phyloP scores from a whole-genome alignment of 2,888 invertebrate species.

The Meteorus cinctellus region DNA sequence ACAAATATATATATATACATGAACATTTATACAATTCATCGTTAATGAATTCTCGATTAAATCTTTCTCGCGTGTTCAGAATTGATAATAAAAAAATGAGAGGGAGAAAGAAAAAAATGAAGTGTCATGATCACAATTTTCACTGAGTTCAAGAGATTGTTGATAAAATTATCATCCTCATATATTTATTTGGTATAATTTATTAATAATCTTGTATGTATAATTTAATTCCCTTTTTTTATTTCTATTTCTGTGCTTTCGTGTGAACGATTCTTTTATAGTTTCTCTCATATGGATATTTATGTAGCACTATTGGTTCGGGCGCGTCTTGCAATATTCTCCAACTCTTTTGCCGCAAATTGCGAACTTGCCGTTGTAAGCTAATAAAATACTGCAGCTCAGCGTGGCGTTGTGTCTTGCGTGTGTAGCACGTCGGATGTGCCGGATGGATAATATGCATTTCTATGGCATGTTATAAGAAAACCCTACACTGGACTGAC shows the following conservation, averaged over 20 bases:
- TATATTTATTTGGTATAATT: neutral
- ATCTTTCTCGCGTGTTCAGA: slow-evolving; percentile 13
- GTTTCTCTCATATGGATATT: neutral
- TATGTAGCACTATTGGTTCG: neutral
- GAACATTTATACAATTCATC: slow-evolving; percentile 23
- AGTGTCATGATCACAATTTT: slow-evolving; percentile 1
- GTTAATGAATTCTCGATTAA: slow-evolving; percentile 25
- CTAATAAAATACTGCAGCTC: slow-evolving; percentile 63
- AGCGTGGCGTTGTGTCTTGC: slow-evolving; percentile 56
- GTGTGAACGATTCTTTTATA: slow-evolving; percentile 2
- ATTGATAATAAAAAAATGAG: neutral
- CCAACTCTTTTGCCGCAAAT: slow-evolving; percentile 58
- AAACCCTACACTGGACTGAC: slow-evolving; percentile 62
- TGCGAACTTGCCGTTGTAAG: slow-evolving; percentile 59
- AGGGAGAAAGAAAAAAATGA: neutral
- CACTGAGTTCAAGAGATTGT: neutral
- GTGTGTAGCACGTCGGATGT: slow-evolving; percentile 68
- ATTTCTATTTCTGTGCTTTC: neutral
- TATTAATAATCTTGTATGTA: neutral
- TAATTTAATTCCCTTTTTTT: slow-evolving; percentile 4
- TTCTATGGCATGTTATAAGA: slow-evolving; percentile 69
- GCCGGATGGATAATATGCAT: slow-evolving; percentile 70
- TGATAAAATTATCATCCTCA: slow-evolving; percentile 8
- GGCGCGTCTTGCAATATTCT: slow-evolving; percentile 48
- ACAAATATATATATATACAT: slow-evolving; percentile 6